A percentile compares a stretch with the other conserved stretches of the same genome.
These are phyloP conservation scores for Chloebia gouldiae DNA, from an alignment of 2,113 vertebrate species.

Conservation along the genomic window DNA sequence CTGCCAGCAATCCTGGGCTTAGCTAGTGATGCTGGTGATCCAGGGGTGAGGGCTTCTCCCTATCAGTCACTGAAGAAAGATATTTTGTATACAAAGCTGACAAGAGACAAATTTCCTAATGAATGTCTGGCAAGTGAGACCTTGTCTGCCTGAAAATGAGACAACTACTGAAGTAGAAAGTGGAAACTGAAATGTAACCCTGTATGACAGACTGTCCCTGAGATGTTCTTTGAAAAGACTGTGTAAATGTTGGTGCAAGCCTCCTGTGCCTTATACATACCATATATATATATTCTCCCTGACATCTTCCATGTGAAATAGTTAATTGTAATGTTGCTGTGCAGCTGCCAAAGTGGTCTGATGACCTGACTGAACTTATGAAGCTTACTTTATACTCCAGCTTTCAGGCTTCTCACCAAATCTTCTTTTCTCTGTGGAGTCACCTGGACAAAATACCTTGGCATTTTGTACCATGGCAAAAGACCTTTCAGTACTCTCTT, in stretches of 20 bases:
- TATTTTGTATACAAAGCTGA: background rate
- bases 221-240: background rate
- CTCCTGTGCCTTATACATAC: fast-evolving
- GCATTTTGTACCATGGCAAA: background rate
- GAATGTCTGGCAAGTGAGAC: background rate
- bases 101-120: background rate
- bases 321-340: background rate
- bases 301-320: background rate
- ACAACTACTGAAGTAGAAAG: background rate
- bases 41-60: background rate
- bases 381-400: background rate
- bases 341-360: background rate
- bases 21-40: background rate
- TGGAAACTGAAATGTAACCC: background rate
- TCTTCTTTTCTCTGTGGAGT: background rate
- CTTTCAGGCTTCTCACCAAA: background rate
- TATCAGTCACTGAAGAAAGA: background rate
- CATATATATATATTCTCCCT: background rate
- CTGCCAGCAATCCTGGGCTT: background rate
- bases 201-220: background rate
- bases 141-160: background rate
- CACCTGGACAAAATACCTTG: background rate
- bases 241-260: background rate
- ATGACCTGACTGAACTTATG: background rate
- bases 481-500: background rate